These are phyloP conservation scores for Rana temporaria DNA, from an alignment of 2,113 vertebrate species.

Conservation along the genomic window DNA sequence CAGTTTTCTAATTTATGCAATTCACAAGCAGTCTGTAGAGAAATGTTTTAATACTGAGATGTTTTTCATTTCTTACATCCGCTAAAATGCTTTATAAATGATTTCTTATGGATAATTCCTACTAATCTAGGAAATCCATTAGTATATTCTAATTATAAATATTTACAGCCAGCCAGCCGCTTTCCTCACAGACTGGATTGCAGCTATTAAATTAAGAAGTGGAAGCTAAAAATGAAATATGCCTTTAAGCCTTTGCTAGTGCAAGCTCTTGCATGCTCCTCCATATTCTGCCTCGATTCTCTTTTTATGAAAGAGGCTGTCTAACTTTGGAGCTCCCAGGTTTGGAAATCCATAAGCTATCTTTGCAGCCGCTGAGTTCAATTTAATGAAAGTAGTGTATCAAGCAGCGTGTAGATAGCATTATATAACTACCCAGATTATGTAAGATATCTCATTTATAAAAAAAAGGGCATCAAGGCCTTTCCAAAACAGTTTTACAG, in stretches of 20 bases:
- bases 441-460: neutral
- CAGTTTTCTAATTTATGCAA: neutral
- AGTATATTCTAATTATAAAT: slow-evolving; percentile 42
- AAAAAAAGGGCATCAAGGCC: too few relatives aligned
- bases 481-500: too few relatives aligned
- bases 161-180: slow-evolving; percentile 38
- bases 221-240: slow-evolving; percentile 41
- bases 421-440: slow-evolving; percentile 26
- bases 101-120: slow-evolving; percentile 44
- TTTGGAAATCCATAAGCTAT: slow-evolving; percentile 8
- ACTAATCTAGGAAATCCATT: slow-evolving; percentile 49
- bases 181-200: slow-evolving; percentile 3
- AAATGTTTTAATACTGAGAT: slow-evolving; percentile 22
- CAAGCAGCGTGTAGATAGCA: slow-evolving; percentile 5
- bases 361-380: slow-evolving; percentile 1
- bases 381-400: slow-evolving; percentile 24
- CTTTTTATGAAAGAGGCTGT: neutral
- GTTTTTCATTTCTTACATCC: slow-evolving; percentile 28
- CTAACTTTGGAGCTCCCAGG: neutral
- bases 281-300: slow-evolving; percentile 7
- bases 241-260: neutral
- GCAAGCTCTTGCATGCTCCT: neutral
- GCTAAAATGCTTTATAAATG: slow-evolving; percentile 22
- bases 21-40: neutral
- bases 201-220: slow-evolving; percentile 37